Percentiles rank a stretch among this genome's conserved stretches.
phyloP scores from a whole-genome alignment of 2,113 vertebrate genomes.

The Cryptotis parvus region DNA sequence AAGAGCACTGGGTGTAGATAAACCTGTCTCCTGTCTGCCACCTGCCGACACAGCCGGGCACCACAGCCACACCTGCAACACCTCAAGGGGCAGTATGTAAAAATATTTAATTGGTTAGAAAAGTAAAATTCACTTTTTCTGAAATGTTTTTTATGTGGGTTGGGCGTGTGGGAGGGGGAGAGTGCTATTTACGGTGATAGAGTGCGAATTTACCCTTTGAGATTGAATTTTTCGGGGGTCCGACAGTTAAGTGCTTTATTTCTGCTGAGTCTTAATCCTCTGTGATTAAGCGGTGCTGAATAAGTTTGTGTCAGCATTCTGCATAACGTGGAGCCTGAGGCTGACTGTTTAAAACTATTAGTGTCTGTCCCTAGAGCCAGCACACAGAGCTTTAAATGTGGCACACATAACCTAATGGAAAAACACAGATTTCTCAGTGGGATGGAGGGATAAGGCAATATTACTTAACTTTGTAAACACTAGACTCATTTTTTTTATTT shows the following conservation, averaged over 20 bases:
- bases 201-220: constrained; percentile 42
- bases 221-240: background rate
- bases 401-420: constrained; percentile 57
- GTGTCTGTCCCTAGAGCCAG: constrained; percentile 34
- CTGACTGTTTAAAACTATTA: constrained; percentile 63
- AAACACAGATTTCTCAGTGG: constrained; percentile 48
- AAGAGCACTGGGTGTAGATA: too few relatives aligned
- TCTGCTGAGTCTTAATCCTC: constrained; percentile 57
- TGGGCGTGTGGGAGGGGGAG: background rate
- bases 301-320: constrained; percentile 54
- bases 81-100: too few relatives aligned
- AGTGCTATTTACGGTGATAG: background rate
- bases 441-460: constrained; percentile 10
- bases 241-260: constrained; percentile 37
- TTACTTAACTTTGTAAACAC: constrained; percentile 50
- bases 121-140: constrained; percentile 3
- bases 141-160: background rate
- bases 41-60: too few relatives aligned
- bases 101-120: constrained; percentile 27
- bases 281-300: constrained; percentile 47
- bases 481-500: background rate
- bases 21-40: too few relatives aligned
- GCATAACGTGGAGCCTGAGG: constrained; percentile 44
- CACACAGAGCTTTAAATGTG: constrained; percentile 54
- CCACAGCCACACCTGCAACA: too few relatives aligned